Conservation (phyloP, 2,797 vertebrate species). For the Spatula versicolor region DNA sequence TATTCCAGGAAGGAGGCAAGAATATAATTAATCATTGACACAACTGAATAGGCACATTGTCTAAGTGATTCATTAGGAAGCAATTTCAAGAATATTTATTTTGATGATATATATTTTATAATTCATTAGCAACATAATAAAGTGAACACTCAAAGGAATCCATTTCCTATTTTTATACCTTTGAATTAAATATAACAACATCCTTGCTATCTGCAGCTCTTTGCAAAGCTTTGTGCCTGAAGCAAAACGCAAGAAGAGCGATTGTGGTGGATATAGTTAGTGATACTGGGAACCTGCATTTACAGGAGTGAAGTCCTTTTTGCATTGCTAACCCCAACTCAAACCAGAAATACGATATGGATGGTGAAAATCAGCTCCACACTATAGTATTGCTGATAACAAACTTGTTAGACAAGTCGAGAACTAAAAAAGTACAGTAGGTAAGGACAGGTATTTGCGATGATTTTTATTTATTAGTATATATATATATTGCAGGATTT, state of each 20-base stretch:
- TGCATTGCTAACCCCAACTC: not conserved
- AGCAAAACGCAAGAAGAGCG: not conserved
- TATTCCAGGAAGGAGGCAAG: conserved; percentile 66
- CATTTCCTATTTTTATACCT: conserved; percentile 47
- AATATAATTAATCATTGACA: conserved; percentile 75
- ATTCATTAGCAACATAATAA: conserved; percentile 69
- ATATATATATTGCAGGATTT: not conserved
- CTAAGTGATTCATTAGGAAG: conserved; percentile 65
- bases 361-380: not conserved
- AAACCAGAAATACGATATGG: not conserved
- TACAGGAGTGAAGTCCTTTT: not conserved
- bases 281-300: accelerated
- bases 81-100: conserved; percentile 67
- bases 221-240: not conserved
- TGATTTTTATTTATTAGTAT: not conserved
- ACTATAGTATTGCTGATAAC: not conserved
- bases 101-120: conserved; percentile 55
- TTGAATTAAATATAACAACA: conserved; percentile 42
- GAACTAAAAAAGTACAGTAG: not conserved
- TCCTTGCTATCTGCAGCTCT: not conserved
- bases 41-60: conserved; percentile 65
- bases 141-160: conserved; percentile 18
- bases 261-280: not conserved
- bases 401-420: not conserved
- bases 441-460: not conserved